Evolutionary conservation across 2,888 invertebrate genomes (phyloP), one percentile per base, ranked within the genome.

Genomic region (Oscheius sp.): DNA sequence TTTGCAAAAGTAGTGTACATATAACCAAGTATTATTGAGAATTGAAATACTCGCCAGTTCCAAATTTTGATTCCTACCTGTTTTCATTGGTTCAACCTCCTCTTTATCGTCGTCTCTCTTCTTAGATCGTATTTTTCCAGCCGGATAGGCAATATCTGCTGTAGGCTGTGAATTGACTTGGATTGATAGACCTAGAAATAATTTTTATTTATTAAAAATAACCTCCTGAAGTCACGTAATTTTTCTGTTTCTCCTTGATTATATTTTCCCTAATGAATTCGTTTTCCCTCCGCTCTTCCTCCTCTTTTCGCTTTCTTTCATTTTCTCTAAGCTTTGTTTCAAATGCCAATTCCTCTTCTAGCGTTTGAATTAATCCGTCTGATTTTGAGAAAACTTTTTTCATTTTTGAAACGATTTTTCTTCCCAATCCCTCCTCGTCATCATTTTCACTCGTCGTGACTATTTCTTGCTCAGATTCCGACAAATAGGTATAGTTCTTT

Each of bases 281-380:
- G 51, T 51, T 32, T 14, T 51, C 32, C 51, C 32, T 51, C 30
- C 28, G 30, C 51, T 28, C 32, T 32, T 51, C 51, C 20, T 51
- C 30, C 30, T 51, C 51, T 51, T 51, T 2, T 20, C 32, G 28
- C 1, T 51, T 28, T 32, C 32, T 28, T 6, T 51, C 51, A n/a
- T 28, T 30, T 51, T 12, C 32, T 28, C 32, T 51, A 1, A 51
- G 32, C 5, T 26, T 26, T 3, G 2, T 47, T 12, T 47, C 22
- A 20, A 20, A 47, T 22, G 12, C 2, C 12, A 47, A 22, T 24
- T 47, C 47, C 14, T 51, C 51, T 51, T 51, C 51, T 32, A 51
- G 30, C 30, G 51, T 28, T 3, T 3, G 30, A 1, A 51, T 28
- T 26, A 28, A 30, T 6, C 32, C 51, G 32, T 51, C 51, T 6